Evolutionary conservation across 1,140 invertebrate genomes (phyloP), one percentile per base, ranked within the genome.

Genomic region (Drosophila ambigua): DNA sequence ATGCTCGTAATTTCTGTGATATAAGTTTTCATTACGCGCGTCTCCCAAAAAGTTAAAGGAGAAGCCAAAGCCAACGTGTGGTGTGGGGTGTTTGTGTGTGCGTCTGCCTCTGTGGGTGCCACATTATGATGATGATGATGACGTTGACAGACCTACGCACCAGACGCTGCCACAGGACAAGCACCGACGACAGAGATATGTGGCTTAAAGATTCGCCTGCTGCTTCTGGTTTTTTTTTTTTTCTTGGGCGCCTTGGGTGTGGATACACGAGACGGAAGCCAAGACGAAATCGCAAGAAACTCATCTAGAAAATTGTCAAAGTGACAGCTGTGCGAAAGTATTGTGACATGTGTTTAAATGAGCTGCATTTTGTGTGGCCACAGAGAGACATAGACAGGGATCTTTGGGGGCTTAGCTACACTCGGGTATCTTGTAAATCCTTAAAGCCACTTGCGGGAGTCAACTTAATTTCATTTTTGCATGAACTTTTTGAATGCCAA

Each of bases 331-430:
- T 82, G 76, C 72, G 72, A 83, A 88, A 88, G 83, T 87, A 87
- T 87, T 88, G 83, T 88, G 83, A 88, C 83, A 88, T 88, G 79
- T 88, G 83, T 88, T 88, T 88, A 88, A 88, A 88, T 88, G 83
- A 88, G 83, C 83, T 87, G 75, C 79, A 87, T 73, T 87, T 87
- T 52, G 49, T 31, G 49, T 43, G 41, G 2, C 28, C 8, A 53
- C 26, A 45, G 54, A 11, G 4, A 39, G 60, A 35, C 11, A 63
- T 16, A 58, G 61, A 59, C 24, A 26, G 11, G 11, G 11, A 13
- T 39, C 3, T n/a, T 35, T 5, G 16, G 2, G 9, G 5, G 60
- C 50, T 51, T 51, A 51, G 43, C 50, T 41, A 45, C 26, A 39
- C 11, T 13, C 35, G 9, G 11, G 35, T 39, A 16, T 43, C 31